phyloP scores from a whole-genome alignment of 2,113 vertebrate species.

The Phalacrocorax carbo region DNA sequence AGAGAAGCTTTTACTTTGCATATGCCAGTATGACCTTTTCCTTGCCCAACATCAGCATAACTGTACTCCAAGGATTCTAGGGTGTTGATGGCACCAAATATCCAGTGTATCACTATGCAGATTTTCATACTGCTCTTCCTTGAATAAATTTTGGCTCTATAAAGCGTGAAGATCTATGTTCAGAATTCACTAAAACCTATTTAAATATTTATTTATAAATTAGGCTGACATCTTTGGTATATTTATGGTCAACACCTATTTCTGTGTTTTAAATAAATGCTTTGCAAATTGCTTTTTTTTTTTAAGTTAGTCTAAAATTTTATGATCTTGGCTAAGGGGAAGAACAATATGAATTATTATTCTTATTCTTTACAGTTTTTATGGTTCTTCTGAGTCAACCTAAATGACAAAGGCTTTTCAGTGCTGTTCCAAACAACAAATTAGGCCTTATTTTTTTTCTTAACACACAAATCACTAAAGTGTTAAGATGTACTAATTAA shows the following conservation, averaged over 20 bases:
- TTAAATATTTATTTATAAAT: conserved; percentile 24
- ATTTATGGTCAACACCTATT: conserved; percentile 1
- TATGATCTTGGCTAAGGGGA: neutral
- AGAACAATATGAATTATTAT: neutral
- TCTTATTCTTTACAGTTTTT: neutral
- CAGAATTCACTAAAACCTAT: neutral
- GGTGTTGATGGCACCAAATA: neutral
- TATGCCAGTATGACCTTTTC: neutral
- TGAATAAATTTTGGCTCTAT: neutral
- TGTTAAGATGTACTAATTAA: neutral
- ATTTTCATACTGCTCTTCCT: neutral
- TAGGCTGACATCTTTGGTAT: neutral
- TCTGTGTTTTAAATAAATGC: neutral
- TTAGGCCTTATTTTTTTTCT: neutral
- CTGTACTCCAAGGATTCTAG: neutral
- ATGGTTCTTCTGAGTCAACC: neutral
- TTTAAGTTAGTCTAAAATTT: neutral
- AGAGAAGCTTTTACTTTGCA: neutral
- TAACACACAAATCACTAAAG: neutral
- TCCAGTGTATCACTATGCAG: neutral
- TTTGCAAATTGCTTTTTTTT: neutral
- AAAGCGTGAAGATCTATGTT: neutral
- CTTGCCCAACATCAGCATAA: neutral
- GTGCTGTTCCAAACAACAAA: neutral
- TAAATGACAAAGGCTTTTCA: neutral